Percentiles rank a stretch among this genome's conserved stretches.
Evolutionary conservation across 2,797 vertebrate genomes (phyloP).

Genomic region (Oreochromis grahami): DNA sequence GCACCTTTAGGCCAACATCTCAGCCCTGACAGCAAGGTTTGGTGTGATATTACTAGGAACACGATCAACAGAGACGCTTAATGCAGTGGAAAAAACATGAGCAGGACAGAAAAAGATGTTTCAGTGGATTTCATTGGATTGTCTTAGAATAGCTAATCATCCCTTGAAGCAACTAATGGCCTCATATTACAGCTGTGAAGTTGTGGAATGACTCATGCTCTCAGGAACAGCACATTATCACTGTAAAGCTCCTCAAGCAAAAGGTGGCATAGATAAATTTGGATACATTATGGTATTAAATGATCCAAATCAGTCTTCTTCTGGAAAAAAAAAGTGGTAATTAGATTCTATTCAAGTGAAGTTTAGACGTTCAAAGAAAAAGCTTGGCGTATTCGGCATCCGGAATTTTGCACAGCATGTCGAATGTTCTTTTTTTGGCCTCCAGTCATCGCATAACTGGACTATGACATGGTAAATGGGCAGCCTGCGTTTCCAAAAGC

Average conservation of each 20-base stretch:
- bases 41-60: not conserved
- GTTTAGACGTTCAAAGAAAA: not conserved
- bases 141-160: constrained; percentile 3
- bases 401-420: not conserved
- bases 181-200: not conserved
- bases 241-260: not conserved
- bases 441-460: not conserved
- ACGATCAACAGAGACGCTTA: not conserved
- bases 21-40: not conserved
- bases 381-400: not conserved
- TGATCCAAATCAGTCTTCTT: constrained; percentile 18
- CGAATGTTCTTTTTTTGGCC: not conserved
- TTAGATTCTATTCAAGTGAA: not conserved
- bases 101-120: not conserved
- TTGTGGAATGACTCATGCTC: constrained; percentile 4
- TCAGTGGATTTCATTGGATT: not conserved
- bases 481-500: not conserved
- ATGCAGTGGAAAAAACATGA: not conserved
- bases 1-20: not conserved
- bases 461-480: not conserved
- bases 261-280: not conserved
- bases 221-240: not conserved
- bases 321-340: not conserved
- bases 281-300: constrained; percentile 19
- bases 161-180: constrained; percentile 9